Evolutionary conservation across 2,797 vertebrate species (phyloP).

Genomic region (Gallinago stenura): DNA sequence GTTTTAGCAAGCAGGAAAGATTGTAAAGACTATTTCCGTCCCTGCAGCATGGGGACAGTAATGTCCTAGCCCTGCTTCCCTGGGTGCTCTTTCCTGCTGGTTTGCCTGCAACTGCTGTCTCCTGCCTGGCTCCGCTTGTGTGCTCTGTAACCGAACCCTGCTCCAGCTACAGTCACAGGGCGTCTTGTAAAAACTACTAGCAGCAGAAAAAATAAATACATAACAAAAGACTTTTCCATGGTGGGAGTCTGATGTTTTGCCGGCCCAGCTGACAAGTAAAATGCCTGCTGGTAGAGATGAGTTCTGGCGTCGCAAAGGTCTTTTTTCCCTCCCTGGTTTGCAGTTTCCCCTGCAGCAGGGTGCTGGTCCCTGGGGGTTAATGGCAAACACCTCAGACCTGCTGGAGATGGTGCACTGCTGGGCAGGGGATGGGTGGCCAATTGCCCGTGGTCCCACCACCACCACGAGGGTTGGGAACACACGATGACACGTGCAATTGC

Average conservation of each 20-base stretch:
- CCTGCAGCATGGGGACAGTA: not conserved
- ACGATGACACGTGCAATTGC: accelerated
- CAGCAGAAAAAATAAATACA: not conserved
- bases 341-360: not conserved
- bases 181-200: not conserved
- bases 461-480: accelerated
- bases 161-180: not conserved
- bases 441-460: accelerated
- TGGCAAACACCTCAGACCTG: not conserved
- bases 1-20: not conserved
- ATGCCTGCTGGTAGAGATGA: not conserved
- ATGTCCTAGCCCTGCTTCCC: not conserved
- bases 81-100: not conserved
- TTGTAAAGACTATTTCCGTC: not conserved
- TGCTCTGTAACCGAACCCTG: not conserved
- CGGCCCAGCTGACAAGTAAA: not conserved
- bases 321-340: too few species aligned
- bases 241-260: not conserved
- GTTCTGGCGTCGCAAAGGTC: not conserved
- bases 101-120: not conserved
- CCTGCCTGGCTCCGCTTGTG: not conserved
- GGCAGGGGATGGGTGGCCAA: not conserved
- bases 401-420: accelerated
- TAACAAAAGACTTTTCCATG: accelerated
- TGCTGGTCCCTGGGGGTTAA: not conserved